These are phyloP conservation scores for Dipodomys spectabilis DNA, from an alignment of 2,113 vertebrate genomes.

Conservation along the genomic window DNA sequence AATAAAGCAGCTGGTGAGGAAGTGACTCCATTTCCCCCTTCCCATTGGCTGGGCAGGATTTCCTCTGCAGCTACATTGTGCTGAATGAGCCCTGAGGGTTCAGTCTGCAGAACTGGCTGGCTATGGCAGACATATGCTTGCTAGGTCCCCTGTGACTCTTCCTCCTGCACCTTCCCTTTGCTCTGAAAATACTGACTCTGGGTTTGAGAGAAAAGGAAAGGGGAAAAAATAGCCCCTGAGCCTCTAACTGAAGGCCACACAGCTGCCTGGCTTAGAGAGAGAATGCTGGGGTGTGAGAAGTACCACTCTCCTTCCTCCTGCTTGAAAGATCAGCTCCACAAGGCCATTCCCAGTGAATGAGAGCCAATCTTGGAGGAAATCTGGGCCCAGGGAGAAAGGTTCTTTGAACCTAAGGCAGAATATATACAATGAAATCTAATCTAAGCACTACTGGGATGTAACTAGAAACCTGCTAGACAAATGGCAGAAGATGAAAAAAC, in stretches of 20 bases:
- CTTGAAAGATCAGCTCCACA: slow-evolving; percentile 38
- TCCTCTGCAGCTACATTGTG: slow-evolving; percentile 87
- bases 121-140: slow-evolving; percentile 21
- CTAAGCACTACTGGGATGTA: slow-evolving; percentile 80
- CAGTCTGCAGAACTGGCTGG: slow-evolving; percentile 76
- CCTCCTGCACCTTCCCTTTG: neutral
- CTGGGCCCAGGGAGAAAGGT: neutral
- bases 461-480: slow-evolving; percentile 81
- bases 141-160: slow-evolving; percentile 68
- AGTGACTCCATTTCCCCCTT: slow-evolving; percentile 91
- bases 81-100: slow-evolving; percentile 86
- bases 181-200: slow-evolving; percentile 46
- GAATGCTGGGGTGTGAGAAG: neutral
- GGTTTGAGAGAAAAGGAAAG: slow-evolving; percentile 54
- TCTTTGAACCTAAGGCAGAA: slow-evolving; percentile 43
- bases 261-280: neutral
- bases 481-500: slow-evolving; percentile 72
- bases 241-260: slow-evolving; percentile 45
- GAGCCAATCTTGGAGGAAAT: slow-evolving; percentile 66
- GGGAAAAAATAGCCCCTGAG: neutral
- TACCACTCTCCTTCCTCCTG: neutral
- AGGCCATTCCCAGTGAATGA: neutral
- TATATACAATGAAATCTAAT: slow-evolving; percentile 78
- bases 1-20: slow-evolving; percentile 90
- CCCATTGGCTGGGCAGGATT: slow-evolving; percentile 89